Base-by-base conservation (phyloP, 2,797 vertebrate species). In the Smutsia gigantea region DNA sequence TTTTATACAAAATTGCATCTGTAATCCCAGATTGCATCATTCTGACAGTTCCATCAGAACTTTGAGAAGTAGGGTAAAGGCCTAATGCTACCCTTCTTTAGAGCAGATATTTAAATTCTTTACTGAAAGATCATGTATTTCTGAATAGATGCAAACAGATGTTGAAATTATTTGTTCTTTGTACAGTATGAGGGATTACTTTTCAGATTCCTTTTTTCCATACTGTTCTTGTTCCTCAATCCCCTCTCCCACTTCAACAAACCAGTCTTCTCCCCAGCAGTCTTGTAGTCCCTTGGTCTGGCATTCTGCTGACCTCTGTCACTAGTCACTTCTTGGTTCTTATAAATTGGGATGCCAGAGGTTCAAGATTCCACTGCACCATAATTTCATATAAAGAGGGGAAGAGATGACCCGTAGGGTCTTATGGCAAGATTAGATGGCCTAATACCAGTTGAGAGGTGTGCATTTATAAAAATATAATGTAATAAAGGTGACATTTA, bases 101-200 rank as follows among this genome's bases (percentile, higher is more conserved):
- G 25, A 78, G 57, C 37, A 77, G 14, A 71, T 9, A 39, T 72
- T 66, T 72, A 39, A 46, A 27, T 74, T 63, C 53, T 69, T 92
- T 31, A 57, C 31, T 90, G 42, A 77, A 92, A 86, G 87, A 13
- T 17, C 18, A 2, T 39, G 0, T 77, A 27, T 72, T 39, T 81
- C 63, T 95, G 21, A 85, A 81, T 25, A 85, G 71, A 29, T 42
- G 68, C 14, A 77, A 82, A 55, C 27, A 57, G 68, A 87, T 25
- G 27, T 78, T 74, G 64, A 87, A 90, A 39, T 93, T 93, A 19
- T 69, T 49, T 63, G 19, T 95, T 71, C 13, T 23, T 90, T 79
- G 25, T 63, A 29, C 11, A n/a, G 5, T 68, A 31, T 2, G 19
- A 75, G 18, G 21, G 59, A 53, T 53, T 74, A 13, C 14, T 34